Conservation (phyloP, 2,888 invertebrate genomes). For the Nomada fucata region DNA sequence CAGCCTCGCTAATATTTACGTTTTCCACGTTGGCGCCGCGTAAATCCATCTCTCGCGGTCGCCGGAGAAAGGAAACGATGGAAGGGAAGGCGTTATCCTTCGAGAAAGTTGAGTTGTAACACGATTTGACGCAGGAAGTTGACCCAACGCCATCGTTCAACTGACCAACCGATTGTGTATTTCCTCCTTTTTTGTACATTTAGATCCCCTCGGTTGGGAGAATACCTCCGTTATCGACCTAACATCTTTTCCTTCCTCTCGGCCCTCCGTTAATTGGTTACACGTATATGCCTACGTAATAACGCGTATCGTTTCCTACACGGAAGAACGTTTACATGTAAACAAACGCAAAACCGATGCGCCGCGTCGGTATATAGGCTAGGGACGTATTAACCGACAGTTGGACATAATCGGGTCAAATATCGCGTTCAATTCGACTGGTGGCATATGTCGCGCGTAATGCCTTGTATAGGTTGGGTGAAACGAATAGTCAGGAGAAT, state of each 20-base stretch:
- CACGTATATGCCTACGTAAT: conserved; percentile 5
- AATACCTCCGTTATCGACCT: conserved; percentile 3
- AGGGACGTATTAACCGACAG: conserved; percentile 22
- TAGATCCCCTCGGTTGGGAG: neutral
- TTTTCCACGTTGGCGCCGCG: conserved; percentile 59
- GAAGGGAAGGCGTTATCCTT: conserved; percentile 49
- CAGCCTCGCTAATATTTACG: conserved; percentile 41
- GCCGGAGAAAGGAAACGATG: conserved; percentile 47
- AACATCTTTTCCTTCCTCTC: neutral
- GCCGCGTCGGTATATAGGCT: conserved; percentile 24
- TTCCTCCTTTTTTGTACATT: neutral
- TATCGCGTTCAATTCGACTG: conserved; percentile 51
- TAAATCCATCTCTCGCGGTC: conserved; percentile 47
- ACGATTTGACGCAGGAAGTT: conserved; percentile 41
- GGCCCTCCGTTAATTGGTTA: conserved; percentile 17
- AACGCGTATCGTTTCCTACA: conserved; percentile 10
- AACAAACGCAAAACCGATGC: conserved; percentile 30
- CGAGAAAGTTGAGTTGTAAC: conserved; percentile 60
- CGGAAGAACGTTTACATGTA: conserved; percentile 25
- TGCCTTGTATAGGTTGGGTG: too few species aligned
- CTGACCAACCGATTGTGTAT: conserved; percentile 19
- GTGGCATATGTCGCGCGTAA: neutral
- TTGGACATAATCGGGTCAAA: conserved; percentile 55
- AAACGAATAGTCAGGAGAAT: conserved; percentile 14
- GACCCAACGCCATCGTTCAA: conserved; percentile 14